Base-by-base conservation (phyloP, 2,888 invertebrate genomes). In the Hirtodrosophila alboralis region DNA sequence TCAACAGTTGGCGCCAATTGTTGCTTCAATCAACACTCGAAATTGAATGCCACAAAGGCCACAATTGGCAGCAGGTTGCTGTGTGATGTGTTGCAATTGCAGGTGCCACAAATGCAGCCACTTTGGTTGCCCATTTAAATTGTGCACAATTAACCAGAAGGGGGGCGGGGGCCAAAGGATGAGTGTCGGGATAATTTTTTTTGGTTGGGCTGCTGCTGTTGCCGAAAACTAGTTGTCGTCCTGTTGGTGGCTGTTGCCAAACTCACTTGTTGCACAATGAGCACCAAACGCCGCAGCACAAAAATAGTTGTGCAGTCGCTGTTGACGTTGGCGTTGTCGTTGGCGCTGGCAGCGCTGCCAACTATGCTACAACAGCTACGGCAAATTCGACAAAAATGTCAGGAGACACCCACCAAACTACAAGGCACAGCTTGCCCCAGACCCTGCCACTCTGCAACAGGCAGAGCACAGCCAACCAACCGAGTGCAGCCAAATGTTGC, bases 191-290 rank as follows among this genome's bases (percentile, higher is more conserved):
- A 12, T 7, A 30, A 28, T 34, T 61, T 36, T n/a, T n/a, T n/a
- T n/a, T n/a, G n/a, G n/a, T 54, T 33, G 13, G 65, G 34, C 13
- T 56, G 49, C 27, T 66, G 28, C 28, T 44, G 53, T 57, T 84
- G 77, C 84, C 73, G 75, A 76, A 81, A 73, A 80, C 71, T 83
- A 84, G 86, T 87, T 87, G 88, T 87, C 87, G 86, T 88, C 87
- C 87, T 87, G 87, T 73, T 89, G 88, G 88, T 87, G 86, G 89
- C 86, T 88, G 88, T 86, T 90, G 88, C 87, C 89, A 89, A 90
- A 90, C 90, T 90, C 90, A 90, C 90, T 90, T 90, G 90, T 90
- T 90, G 90, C 90, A 91, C 90, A 90, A 88, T 87, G 84, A 87
- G 75, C 75, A 84, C 83, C 88, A 60, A 83, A 69, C 59, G 87